These are phyloP conservation scores for Psilanteris sp. DNA, from an alignment of 1,140 invertebrate species.

Conservation along the genomic window DNA sequence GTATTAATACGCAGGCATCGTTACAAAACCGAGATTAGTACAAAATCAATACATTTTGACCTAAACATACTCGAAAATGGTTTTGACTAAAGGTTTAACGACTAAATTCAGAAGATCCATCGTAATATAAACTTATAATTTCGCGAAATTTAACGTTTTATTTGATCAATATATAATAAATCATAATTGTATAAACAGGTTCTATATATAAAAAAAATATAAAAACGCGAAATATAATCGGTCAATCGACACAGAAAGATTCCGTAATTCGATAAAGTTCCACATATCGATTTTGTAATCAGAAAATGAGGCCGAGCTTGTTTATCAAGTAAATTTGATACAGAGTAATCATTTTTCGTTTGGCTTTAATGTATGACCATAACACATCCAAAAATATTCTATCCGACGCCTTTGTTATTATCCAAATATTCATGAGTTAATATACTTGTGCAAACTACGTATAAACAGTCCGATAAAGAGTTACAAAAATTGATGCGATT, in stretches of 20 bases:
- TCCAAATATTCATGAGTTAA: constrained; percentile 36
- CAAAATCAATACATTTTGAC: constrained; percentile 50
- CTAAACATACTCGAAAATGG: constrained; percentile 45
- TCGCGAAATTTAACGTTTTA: no score
- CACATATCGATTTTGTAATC: constrained; percentile 70
- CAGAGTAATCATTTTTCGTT: constrained; percentile 56
- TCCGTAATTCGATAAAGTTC: constrained; percentile 67
- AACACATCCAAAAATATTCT: constrained; percentile 12
- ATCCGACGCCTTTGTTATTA: constrained; percentile 18
- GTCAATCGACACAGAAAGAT: constrained; percentile 65
- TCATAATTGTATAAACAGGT: constrained; percentile 8
- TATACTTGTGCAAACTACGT: constrained; percentile 9
- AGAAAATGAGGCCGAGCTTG: constrained; percentile 64
- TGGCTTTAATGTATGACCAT: constrained; percentile 46
- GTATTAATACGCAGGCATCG: constrained; percentile 9
- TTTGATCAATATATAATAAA: constrained; percentile 9
- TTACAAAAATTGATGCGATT: no score
- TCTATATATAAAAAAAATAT: constrained; percentile 23
- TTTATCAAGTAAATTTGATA: constrained; percentile 64
- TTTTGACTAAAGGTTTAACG: no score
- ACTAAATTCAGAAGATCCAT: no score
- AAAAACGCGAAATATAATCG: constrained; percentile 28
- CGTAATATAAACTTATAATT: no score
- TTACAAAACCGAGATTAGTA: constrained; percentile 31
- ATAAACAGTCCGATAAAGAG: no score